Evolutionary conservation across 2,797 vertebrate species (phyloP).

Genomic region (Anabacerthia variegaticeps): DNA sequence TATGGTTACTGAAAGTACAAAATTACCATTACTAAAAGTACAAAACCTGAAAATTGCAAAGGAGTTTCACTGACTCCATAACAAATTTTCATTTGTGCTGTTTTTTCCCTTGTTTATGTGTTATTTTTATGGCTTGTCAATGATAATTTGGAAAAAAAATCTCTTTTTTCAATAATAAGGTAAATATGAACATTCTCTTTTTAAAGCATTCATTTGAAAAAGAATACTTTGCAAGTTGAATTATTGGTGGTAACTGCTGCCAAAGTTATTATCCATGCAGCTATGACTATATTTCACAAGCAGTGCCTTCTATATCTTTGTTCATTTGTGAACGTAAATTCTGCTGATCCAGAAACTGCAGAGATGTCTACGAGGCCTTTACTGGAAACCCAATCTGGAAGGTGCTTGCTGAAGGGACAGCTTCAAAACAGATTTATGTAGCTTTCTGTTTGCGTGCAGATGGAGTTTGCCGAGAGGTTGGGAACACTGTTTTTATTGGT

Average conservation of each 20-base stretch:
- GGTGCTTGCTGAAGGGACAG: neutral
- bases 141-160: neutral
- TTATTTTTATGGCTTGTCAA: neutral
- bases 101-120: neutral
- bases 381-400: neutral
- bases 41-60: neutral
- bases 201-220: neutral
- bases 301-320: fast-evolving
- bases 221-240: neutral
- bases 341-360: neutral
- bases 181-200: neutral
- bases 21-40: neutral
- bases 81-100: neutral
- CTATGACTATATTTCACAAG: neutral
- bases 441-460: constrained; percentile 1
- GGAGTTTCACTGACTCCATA: neutral
- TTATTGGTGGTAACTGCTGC: neutral
- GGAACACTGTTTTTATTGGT: neutral
- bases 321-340: neutral
- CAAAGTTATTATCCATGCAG: neutral
- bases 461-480: neutral
- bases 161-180: neutral
- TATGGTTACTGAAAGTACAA: neutral
- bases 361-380: neutral
- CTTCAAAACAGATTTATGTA: neutral